phyloP scores from a whole-genome alignment of 2,888 invertebrate species.

The Ophioninae sp. region DNA sequence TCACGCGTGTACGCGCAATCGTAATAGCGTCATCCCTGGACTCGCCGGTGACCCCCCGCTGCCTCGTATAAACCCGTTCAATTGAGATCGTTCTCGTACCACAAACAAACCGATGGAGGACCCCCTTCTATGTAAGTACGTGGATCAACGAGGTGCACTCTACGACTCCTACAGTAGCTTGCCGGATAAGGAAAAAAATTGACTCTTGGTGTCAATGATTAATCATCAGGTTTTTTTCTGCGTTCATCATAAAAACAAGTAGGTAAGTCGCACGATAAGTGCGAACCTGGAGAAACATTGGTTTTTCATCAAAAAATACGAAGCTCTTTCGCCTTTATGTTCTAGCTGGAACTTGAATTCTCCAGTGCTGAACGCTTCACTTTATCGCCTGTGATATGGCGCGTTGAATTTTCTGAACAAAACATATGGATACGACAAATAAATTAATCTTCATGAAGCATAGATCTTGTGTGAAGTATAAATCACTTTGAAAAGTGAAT shows the following conservation, averaged over 20 bases:
- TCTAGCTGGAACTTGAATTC: too few relatives aligned
- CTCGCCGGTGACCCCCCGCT: constrained; percentile 71
- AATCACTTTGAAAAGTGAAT: too few relatives aligned
- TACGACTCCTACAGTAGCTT: neutral
- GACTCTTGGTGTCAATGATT: neutral
- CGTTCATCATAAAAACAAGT: neutral
- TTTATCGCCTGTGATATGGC: too few relatives aligned
- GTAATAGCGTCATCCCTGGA: constrained; percentile 46
- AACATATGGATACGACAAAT: too few relatives aligned
- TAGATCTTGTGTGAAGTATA: too few relatives aligned
- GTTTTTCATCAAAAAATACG: neutral
- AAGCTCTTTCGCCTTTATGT: too few relatives aligned
- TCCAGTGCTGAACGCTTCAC: too few relatives aligned
- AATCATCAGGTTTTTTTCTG: neutral
- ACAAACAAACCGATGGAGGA: neutral
- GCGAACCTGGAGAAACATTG: neutral
- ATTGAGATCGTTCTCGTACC: constrained; percentile 73
- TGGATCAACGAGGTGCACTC: constrained; percentile 13
- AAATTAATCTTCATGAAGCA: too few relatives aligned
- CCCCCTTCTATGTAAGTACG: neutral
- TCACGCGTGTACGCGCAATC: constrained; percentile 58
- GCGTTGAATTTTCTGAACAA: too few relatives aligned
- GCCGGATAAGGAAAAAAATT: neutral
- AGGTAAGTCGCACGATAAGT: neutral
- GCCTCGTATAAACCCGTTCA: constrained; percentile 78